Percentiles rank a stretch among this genome's conserved stretches.
phyloP scores from a whole-genome alignment of 2,888 invertebrate genomes.

The Dolichomitus sp. region DNA sequence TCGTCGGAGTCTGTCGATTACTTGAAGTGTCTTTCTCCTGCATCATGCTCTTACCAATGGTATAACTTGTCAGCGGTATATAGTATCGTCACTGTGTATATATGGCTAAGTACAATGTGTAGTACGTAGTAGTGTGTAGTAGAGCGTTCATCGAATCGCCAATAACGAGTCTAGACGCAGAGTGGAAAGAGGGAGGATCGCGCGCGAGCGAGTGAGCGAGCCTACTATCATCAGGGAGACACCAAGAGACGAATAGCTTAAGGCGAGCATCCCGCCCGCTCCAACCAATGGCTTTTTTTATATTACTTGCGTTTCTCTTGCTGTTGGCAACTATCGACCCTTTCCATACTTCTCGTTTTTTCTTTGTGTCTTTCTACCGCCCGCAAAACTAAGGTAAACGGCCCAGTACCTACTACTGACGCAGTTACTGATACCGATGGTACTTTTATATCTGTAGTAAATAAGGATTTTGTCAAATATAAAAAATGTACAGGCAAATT shows the following conservation, averaged over 20 bases:
- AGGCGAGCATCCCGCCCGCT: conserved; percentile 28
- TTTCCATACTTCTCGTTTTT: conserved; percentile 22
- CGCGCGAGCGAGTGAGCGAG: background rate
- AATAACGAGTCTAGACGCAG: conserved; percentile 66
- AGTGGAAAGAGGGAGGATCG: conserved; percentile 25
- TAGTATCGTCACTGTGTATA: background rate
- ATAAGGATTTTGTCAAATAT: too few species aligned
- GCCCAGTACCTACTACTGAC: too few species aligned
- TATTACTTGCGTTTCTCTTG: conserved; percentile 37
- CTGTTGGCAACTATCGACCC: conserved; percentile 1
- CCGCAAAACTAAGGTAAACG: conserved; percentile 43
- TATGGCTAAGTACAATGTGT: background rate
- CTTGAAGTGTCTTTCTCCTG: conserved; percentile 1
- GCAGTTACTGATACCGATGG: too few species aligned
- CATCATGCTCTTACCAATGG: background rate
- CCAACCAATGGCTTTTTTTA: conserved; percentile 29
- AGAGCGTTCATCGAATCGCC: conserved; percentile 57
- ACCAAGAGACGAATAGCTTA: conserved; percentile 38
- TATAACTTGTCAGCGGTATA: background rate
- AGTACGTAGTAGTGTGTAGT: too few species aligned
- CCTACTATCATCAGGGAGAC: conserved; percentile 6
- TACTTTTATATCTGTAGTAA: too few species aligned
- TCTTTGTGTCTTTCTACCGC: conserved; percentile 23
- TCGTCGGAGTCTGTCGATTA: background rate
- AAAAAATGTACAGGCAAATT: too few species aligned